Conservation (phyloP, 2,797 vertebrate genomes). For the Arctocebus calabarensis region DNA sequence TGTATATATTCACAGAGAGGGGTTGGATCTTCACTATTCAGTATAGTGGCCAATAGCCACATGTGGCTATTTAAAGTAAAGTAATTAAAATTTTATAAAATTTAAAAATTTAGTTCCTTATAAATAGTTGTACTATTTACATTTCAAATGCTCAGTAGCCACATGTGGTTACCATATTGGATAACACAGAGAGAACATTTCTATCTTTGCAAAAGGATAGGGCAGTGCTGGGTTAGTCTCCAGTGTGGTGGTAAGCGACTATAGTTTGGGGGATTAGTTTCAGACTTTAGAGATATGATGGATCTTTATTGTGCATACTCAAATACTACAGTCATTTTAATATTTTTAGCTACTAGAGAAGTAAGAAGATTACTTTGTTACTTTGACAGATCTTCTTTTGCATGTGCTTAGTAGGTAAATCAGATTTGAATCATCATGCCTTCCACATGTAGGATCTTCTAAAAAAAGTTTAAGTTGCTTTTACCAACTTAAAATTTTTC, state of each 20-base stretch:
- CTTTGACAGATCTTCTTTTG: conserved; percentile 49
- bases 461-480: background rate
- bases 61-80: conserved; percentile 30
- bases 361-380: background rate
- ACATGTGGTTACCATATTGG: background rate
- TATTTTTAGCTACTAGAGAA: conserved; percentile 31
- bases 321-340: background rate
- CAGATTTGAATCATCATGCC: conserved; percentile 33
- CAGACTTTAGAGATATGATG: background rate
- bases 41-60: background rate
- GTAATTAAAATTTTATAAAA: background rate
- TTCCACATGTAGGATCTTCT: background rate
- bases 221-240: background rate
- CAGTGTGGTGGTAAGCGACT: background rate
- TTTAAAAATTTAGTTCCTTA: background rate
- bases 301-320: conserved; percentile 37
- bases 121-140: background rate
- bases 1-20: background rate
- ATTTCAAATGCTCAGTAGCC: background rate
- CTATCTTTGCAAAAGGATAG: background rate
- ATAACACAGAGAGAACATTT: background rate
- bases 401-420: background rate
- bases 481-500: conserved; percentile 8
- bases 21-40: background rate
- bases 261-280: background rate